Conservation (phyloP, 2,888 invertebrate genomes). For the Rhorus exstirpatorius region DNA sequence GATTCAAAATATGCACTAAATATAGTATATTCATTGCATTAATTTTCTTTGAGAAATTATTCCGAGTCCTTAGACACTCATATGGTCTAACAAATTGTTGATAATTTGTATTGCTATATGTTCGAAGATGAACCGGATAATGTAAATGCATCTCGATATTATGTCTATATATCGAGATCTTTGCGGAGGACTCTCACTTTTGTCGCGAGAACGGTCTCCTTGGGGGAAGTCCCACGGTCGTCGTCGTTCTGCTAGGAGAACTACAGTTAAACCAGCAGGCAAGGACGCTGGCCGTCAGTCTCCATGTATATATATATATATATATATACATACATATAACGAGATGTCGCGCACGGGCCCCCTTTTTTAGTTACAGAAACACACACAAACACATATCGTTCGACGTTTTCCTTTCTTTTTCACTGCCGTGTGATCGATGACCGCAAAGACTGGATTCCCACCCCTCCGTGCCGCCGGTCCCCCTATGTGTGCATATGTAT, state of each 20-base stretch:
- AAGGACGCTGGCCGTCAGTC: conserved; percentile 81
- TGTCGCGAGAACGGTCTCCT: conserved; percentile 78
- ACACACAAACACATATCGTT: conserved; percentile 7
- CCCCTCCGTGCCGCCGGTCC: background rate
- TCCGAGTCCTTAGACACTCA: too few relatives aligned
- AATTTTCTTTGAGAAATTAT: too few relatives aligned
- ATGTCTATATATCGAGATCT: background rate
- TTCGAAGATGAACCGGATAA: too few relatives aligned
- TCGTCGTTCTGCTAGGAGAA: conserved; percentile 78
- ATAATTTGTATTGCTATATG: too few relatives aligned
- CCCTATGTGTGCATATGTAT: background rate
- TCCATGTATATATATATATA: conserved; percentile 67
- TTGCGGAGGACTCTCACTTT: conserved; percentile 83
- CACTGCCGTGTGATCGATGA: conserved; percentile 57
- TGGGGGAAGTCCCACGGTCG: conserved; percentile 80
- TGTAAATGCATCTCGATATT: background rate
- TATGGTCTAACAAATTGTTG: too few relatives aligned
- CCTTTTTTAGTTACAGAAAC: conserved; percentile 39
- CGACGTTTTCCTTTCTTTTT: conserved; percentile 45
- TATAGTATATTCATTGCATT: too few relatives aligned
- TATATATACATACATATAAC: conserved; percentile 62
- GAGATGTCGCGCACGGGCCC: conserved; percentile 61
- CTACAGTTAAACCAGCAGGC: conserved; percentile 80
- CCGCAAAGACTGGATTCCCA: conserved; percentile 56
- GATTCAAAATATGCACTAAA: too few relatives aligned